These are phyloP conservation scores for Lepidurus couesii DNA, from an alignment of 1,140 invertebrate species.

Conservation along the genomic window DNA sequence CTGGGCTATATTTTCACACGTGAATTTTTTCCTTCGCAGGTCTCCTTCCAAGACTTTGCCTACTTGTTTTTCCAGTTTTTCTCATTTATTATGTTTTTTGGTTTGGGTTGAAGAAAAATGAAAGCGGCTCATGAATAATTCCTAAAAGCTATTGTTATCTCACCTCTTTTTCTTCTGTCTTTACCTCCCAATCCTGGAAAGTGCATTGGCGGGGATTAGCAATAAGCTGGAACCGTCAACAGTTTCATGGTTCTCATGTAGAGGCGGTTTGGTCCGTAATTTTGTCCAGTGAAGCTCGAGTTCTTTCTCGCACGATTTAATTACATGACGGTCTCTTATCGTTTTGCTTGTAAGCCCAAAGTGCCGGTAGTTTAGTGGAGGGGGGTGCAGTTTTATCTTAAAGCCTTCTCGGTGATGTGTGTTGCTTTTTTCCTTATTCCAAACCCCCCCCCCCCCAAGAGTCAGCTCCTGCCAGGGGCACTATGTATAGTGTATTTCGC, in stretches of 20 bases:
- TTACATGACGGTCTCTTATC: constrained; percentile 22
- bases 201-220: constrained; percentile 9
- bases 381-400: not conserved
- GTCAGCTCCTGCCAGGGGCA: not conserved
- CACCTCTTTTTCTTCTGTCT: too few species aligned
- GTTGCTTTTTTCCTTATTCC: not conserved
- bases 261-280: not conserved
- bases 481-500: not conserved
- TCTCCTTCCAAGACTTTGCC: too few species aligned
- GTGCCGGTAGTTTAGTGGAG: not conserved
- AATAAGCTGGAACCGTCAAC: not conserved
- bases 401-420: not conserved
- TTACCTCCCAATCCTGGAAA: not conserved
- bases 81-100: not conserved
- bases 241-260: not conserved
- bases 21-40: not conserved
- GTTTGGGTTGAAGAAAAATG: not conserved
- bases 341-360: not conserved
- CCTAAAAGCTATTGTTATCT: not conserved
- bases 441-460: not conserved
- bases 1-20: constrained; percentile 8
- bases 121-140: not conserved
- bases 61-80: not conserved
- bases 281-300: not conserved
- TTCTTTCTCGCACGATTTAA: not conserved